Evolutionary conservation across 1,140 invertebrate species (phyloP), one percentile per base, ranked within the genome.

Genomic region (Bombus fervidus): DNA sequence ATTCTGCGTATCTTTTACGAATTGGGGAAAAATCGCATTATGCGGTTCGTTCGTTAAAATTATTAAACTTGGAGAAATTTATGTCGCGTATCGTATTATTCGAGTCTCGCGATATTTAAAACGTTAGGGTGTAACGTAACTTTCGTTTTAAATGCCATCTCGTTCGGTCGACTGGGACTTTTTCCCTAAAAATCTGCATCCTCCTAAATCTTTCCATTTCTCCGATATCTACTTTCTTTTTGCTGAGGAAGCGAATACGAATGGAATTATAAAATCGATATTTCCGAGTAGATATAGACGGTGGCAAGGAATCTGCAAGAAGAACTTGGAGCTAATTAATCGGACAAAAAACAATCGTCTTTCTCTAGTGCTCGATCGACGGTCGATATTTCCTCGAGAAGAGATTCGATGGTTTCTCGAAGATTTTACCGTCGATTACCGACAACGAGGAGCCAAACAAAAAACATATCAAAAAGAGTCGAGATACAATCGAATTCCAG

Each of bases 291-390:
- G 13, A 57, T 9, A 41, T n/a, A 34, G 31, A 34, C 8, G 31
- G 64, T 12, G 10, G n/a, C 31, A 22, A 34, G 39, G 34, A 57
- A 80, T 75, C 53, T 18, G 64, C 47, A 10, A 28, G 12, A 39
- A 47, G n/a, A 53, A 22, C 10, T 31, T 10, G 66, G 9, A 9
- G 64, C 25, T 88, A 89, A 89, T 88, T 83, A 81, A 88, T 88
- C 66, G 22, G n/a, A 12, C 43, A 39, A 59, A 66, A 81, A 53
- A 39, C 72, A 47, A 69, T 83, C 31, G 0, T 34, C 41, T 71
- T 41, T 41, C 47, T 71, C 18, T 43, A 6, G 1, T 9, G 10
- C 9, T 31, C 13, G 28, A 39, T 80, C 74, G 64, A 62, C n/a
- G 31, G n/a, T 43, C 75, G 34, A 64, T 64, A 79, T 71, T 77